Conservation (phyloP, 2,888 invertebrate genomes). For the Vesta saturnalis region DNA sequence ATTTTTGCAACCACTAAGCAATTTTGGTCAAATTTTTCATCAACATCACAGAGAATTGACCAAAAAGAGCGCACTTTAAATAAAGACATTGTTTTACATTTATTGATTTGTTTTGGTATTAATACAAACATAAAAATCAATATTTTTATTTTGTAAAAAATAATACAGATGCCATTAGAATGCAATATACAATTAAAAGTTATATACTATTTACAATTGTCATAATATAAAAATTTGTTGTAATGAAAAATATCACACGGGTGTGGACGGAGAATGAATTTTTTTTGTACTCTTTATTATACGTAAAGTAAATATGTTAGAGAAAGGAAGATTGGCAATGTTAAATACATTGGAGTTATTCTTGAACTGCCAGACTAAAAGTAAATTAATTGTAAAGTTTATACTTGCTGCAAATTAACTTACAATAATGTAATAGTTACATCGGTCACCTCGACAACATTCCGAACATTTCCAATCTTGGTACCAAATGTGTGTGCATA, state of each 20-base stretch:
- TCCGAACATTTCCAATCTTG: slow-evolving; percentile 97
- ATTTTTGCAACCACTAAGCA: slow-evolving; percentile 63
- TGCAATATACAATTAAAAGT: background rate
- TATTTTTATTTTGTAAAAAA: background rate
- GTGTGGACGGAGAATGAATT: slow-evolving; percentile 10
- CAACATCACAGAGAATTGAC: slow-evolving; percentile 75
- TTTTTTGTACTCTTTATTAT: background rate
- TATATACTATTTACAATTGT: background rate
- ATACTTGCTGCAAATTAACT: slow-evolving; percentile 63
- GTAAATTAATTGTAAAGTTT: background rate
- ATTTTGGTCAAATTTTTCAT: slow-evolving; percentile 67
- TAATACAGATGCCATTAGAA: background rate
- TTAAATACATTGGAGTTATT: background rate
- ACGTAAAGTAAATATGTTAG: background rate
- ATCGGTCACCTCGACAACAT: slow-evolving; percentile 95
- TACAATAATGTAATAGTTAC: slow-evolving; percentile 95
- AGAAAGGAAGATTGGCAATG: background rate
- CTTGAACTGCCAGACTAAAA: slow-evolving; percentile 16
- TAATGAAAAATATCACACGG: slow-evolving; percentile 7
- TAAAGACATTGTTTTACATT: slow-evolving; percentile 87
- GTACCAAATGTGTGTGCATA: slow-evolving; percentile 93
- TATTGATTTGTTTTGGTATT: background rate
- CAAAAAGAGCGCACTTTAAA: slow-evolving; percentile 93
- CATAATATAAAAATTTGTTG: background rate
- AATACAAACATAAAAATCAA: slow-evolving; percentile 13